Base-by-base conservation (phyloP, 1,140 invertebrate genomes). In the Papilio machaon region DNA sequence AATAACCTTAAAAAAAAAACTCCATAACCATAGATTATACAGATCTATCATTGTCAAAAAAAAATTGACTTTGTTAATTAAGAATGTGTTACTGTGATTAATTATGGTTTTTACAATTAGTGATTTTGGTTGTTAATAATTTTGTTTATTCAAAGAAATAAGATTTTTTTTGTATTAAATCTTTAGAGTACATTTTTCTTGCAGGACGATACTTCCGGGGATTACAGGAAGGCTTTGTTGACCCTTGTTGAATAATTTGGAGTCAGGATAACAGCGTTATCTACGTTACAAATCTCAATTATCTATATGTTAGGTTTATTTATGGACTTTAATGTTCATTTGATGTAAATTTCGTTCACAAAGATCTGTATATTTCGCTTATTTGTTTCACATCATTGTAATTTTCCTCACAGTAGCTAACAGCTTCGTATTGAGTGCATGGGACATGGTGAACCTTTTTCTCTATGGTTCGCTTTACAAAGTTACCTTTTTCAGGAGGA, bases 131-230 rank as follows among this genome's bases (percentile, higher is more conserved):
- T 67, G 10, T 67, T 60, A n/a, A 64, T 67, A 19, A 58, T 58
- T 64, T 58, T 17, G 64, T 38, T 38, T 58, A 11, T 60, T 46
- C 19, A 64, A 67, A 67, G n/a, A 46, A 64, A 64, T 43, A 67
- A 35, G 35, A 79, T 35, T 17, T 38, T 4, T 67, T 70, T 70
- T 70, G 9, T 30, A 67, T 70, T 13, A 10, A 79, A 52, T 84
- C 85, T 86, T 86, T 88, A 91, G 89, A 91, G 85, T 85, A 82
- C 86, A 84, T 94, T 94, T 93, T 93, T 90, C 84, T 96, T 97
- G 82, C 96, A 98, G 97, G 97, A 96, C 85, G 98, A 99, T 93
- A 98, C 98, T 81, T 98, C 97, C 86, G 98, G 98, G 83, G 97
- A 99, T 96, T 98, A 98, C 96, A 98, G 97, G 95, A 97, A 97